Percentiles rank a stretch among this genome's conserved stretches.
Conservation (phyloP, 2,797 vertebrate genomes). For the Acanthis flammea region DNA sequence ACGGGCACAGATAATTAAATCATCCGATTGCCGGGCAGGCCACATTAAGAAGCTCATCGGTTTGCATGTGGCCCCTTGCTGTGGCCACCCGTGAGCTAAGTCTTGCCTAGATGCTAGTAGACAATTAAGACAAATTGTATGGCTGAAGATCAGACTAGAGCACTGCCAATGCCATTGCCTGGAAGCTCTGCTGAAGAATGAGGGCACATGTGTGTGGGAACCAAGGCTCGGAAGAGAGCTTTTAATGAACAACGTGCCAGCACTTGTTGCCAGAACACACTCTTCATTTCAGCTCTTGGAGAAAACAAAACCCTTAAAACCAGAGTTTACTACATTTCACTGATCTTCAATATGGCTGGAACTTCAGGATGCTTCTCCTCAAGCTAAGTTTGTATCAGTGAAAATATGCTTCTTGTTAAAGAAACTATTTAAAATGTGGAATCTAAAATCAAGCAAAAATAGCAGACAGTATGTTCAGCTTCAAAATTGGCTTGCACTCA, state of each 20-base stretch:
- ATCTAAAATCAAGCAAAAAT: constrained; percentile 83
- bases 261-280: constrained; percentile 74
- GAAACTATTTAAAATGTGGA: constrained; percentile 81
- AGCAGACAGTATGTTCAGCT: constrained; percentile 82
- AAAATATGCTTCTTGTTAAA: constrained; percentile 81
- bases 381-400: constrained; percentile 79
- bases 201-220: constrained; percentile 60
- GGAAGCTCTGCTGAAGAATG: constrained; percentile 63
- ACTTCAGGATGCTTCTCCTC: constrained; percentile 78
- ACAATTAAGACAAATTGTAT: constrained; percentile 69
- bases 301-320: constrained; percentile 77
- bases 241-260: constrained; percentile 63
- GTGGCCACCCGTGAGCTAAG: constrained; percentile 71
- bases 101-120: constrained; percentile 69
- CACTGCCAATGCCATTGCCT: constrained; percentile 70
- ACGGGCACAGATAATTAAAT: constrained; percentile 76
- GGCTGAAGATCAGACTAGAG: constrained; percentile 67
- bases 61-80: constrained; percentile 70
- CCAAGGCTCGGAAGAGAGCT: constrained; percentile 65
- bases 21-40: constrained; percentile 68
- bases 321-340: constrained; percentile 78
- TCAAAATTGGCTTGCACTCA: constrained; percentile 78
- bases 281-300: constrained; percentile 75
- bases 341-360: constrained; percentile 77
- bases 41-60: constrained; percentile 71